Conservation (phyloP, 2,797 vertebrate genomes). For the Distichodus sexfasciatus region DNA sequence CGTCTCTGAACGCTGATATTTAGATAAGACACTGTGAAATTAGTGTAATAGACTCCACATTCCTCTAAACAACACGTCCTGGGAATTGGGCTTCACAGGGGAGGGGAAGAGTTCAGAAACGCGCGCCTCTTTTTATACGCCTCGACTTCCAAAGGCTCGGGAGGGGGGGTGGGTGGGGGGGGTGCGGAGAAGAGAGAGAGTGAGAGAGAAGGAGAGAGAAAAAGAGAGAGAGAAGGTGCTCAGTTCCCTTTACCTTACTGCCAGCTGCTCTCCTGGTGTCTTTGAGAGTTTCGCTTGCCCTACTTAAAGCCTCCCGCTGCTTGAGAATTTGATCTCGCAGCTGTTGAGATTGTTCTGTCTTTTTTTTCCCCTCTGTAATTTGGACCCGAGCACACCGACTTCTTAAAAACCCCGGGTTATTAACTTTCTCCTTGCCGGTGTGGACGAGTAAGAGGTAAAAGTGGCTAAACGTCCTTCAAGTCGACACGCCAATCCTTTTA, state of each 20-base stretch:
- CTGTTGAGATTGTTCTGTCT: constrained; percentile 54
- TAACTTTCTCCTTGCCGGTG: constrained; percentile 59
- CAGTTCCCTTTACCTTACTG: constrained; percentile 63
- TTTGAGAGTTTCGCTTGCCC: constrained; percentile 52
- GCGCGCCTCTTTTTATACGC: constrained; percentile 12
- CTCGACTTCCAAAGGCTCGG: constrained; percentile 3
- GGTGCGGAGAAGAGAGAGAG: background rate
- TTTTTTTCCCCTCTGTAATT: constrained; percentile 57
- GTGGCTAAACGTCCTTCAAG: constrained; percentile 30
- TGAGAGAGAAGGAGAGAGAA: background rate
- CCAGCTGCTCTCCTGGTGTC: constrained; percentile 53
- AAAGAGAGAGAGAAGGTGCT: constrained; percentile 43
- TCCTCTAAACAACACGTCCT: constrained; percentile 45
- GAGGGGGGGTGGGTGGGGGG: background rate
- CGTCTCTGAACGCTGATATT: constrained; percentile 41
- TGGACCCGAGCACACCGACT: constrained; percentile 47
- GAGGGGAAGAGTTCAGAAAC: constrained; percentile 47
- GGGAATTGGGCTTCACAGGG: constrained; percentile 46
- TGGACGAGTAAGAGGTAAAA: constrained; percentile 1
- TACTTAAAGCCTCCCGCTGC: constrained; percentile 54
- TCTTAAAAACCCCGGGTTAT: constrained; percentile 53
- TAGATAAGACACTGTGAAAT: constrained; percentile 49
- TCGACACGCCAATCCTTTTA: constrained; percentile 20
- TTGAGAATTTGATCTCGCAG: constrained; percentile 57
- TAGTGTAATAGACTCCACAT: constrained; percentile 44